Evolutionary conservation across 2,888 invertebrate genomes (phyloP).

Genomic region (Pseudolycoriella hygida): DNA sequence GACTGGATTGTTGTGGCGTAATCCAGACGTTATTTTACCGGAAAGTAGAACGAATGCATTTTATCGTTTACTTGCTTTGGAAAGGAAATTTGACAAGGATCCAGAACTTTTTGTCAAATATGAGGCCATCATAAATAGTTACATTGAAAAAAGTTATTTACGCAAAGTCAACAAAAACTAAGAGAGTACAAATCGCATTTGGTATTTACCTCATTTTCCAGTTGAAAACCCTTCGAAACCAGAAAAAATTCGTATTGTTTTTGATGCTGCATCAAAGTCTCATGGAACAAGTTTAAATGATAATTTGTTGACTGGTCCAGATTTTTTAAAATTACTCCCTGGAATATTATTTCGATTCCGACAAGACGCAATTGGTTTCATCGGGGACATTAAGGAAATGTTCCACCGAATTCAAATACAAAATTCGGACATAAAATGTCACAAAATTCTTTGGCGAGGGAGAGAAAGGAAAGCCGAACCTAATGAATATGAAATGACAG

Average conservation of each 20-base stretch:
- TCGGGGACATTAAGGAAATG: constrained; percentile 11
- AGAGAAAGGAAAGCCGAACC: neutral
- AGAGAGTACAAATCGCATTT: constrained; percentile 5
- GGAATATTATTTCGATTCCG: constrained; percentile 12
- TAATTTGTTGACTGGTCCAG: constrained; percentile 11
- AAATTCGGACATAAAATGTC: constrained; percentile 6
- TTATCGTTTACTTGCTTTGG: neutral
- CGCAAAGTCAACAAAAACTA: constrained; percentile 7
- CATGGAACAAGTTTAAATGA: constrained; percentile 13
- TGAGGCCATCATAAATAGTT: constrained; percentile 6
- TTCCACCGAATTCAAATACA: constrained; percentile 9
- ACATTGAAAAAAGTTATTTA: constrained; percentile 4
- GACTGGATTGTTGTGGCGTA: neutral
- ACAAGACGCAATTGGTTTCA: constrained; percentile 9
- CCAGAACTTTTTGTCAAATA: constrained; percentile 9
- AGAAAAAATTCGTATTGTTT: constrained; percentile 14
- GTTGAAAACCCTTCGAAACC: constrained; percentile 14
- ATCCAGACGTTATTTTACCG: neutral
- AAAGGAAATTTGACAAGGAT: constrained; percentile 9
- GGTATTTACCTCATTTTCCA: constrained; percentile 14
- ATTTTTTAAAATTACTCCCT: constrained; percentile 10
- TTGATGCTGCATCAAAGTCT: constrained; percentile 14
- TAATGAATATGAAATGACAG: neutral
- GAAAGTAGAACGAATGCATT: neutral
- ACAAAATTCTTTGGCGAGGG: constrained; percentile 10